phyloP scores from a whole-genome alignment of 2,113 vertebrate species.

The Scopus umbretta region DNA sequence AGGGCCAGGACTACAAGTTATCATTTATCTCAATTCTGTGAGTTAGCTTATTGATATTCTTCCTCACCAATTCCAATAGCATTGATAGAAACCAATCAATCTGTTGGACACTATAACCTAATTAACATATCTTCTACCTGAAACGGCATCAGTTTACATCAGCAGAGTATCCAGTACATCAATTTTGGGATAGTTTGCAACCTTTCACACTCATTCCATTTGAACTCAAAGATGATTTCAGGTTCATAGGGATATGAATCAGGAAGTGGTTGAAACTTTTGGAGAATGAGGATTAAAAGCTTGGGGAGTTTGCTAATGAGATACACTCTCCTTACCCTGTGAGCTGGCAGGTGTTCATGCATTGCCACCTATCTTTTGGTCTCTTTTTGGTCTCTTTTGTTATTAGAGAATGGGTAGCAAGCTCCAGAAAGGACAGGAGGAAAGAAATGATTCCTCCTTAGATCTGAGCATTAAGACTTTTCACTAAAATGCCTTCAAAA shows the following conservation, averaged over 20 bases:
- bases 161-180: neutral
- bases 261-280: neutral
- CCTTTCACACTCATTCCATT: neutral
- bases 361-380: neutral
- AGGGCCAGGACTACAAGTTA: neutral
- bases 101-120: neutral
- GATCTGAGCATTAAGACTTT: neutral
- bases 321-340: neutral
- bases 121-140: neutral
- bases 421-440: neutral
- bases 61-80: neutral
- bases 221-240: neutral
- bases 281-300: neutral
- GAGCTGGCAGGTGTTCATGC: neutral
- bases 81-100: neutral
- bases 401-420: neutral
- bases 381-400: neutral
- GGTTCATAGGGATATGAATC: neutral
- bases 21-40: neutral
- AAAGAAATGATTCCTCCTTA: neutral
- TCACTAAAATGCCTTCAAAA: neutral
- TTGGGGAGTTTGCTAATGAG: neutral
- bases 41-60: neutral
- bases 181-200: neutral
- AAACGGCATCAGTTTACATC: neutral